Conservation (phyloP, 2,113 vertebrate genomes). For the Petrocephalus zakoni region DNA sequence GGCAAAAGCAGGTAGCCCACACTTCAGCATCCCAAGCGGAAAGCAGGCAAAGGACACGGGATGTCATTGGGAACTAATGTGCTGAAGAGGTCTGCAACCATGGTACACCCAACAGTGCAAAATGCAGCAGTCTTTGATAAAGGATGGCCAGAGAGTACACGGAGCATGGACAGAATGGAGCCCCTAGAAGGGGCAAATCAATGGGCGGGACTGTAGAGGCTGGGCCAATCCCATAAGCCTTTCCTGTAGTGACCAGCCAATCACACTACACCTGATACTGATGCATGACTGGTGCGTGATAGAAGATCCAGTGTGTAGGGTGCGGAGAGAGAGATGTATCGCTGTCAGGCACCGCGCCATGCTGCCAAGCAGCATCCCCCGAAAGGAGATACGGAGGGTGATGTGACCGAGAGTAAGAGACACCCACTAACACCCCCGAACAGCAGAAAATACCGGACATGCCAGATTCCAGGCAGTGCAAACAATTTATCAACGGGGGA, state of each 20-base stretch:
- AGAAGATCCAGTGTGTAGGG: background rate
- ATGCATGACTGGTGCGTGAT: background rate
- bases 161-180: background rate
- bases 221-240: background rate
- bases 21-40: background rate
- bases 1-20: background rate
- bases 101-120: background rate
- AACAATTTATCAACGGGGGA: background rate
- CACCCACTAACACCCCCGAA: background rate
- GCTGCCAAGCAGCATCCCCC: background rate
- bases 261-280: background rate
- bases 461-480: background rate
- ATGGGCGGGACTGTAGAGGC: background rate
- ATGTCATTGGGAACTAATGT: background rate
- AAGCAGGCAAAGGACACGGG: background rate
- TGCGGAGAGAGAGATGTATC: background rate
- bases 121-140: background rate
- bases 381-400: background rate
- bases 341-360: background rate
- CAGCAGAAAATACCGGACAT: background rate
- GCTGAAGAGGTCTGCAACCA: background rate
- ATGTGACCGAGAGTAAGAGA: background rate
- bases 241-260: background rate
- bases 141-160: background rate
- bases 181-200: background rate